phyloP scores from a whole-genome alignment of 2,113 vertebrate genomes.

The Ictidomys tridecemlineatus region DNA sequence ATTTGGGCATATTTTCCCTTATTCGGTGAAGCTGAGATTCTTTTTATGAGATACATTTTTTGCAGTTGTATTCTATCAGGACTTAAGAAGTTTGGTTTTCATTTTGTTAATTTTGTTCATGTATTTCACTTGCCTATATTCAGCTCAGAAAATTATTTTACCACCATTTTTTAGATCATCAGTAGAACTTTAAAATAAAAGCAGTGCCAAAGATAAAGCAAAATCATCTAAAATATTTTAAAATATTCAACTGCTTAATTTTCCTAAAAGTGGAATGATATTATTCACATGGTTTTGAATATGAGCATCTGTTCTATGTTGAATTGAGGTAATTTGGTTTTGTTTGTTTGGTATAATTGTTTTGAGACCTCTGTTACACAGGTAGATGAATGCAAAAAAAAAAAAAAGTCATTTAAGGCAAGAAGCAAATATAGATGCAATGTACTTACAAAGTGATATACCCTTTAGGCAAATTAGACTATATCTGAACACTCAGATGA shows the following conservation, averaged over 20 bases:
- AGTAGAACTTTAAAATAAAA: conserved; percentile 31
- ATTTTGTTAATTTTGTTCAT: conserved; percentile 21
- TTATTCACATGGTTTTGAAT: not conserved
- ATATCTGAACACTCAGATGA: not conserved
- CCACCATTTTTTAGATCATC: not conserved
- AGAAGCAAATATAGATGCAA: not conserved
- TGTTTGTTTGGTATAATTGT: not conserved
- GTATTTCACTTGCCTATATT: not conserved
- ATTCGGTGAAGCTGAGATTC: not conserved
- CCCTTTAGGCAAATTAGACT: not conserved
- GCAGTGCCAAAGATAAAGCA: not conserved
- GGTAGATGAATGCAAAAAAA: not conserved
- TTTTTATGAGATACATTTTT: conserved; percentile 1
- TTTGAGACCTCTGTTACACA: conserved; percentile 10
- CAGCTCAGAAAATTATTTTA: not conserved
- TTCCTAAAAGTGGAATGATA: not conserved
- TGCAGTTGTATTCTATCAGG: not conserved
- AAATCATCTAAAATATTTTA: conserved; percentile 38
- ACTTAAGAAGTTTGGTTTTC: not conserved
- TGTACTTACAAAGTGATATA: not conserved
- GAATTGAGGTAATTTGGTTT: not conserved
- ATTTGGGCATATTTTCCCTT: not conserved
- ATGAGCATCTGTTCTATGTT: not conserved
- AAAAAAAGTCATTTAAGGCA: conserved; percentile 5
- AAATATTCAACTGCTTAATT: not conserved